phyloP scores from a whole-genome alignment of 2,797 vertebrate species.

The Perodicticus potto region DNA sequence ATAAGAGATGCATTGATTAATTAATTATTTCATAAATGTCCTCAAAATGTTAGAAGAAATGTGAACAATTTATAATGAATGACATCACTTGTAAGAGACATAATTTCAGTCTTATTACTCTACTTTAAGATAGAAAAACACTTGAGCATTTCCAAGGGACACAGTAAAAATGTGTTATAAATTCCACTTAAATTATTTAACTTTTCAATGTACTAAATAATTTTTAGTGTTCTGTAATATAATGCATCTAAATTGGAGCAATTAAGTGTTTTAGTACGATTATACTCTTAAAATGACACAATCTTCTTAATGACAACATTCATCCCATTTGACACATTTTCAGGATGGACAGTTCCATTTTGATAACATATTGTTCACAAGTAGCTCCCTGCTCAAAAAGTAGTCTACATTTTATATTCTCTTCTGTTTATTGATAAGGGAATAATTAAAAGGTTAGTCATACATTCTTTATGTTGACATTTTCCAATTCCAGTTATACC shows the following conservation, averaged over 20 bases:
- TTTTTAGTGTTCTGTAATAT: not conserved
- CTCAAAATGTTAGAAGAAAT: conserved; percentile 51
- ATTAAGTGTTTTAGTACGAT: not conserved
- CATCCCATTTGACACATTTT: not conserved
- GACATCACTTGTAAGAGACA: not conserved
- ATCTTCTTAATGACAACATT: not conserved
- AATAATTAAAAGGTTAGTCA: not conserved
- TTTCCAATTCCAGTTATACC: not conserved
- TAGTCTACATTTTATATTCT: not conserved
- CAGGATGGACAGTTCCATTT: not conserved
- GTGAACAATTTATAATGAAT: not conserved
- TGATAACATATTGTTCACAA: not conserved
- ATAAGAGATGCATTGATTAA: conserved; percentile 32
- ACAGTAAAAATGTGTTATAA: not conserved
- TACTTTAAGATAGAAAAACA: not conserved
- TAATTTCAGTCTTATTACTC: not conserved
- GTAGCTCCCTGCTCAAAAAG: not conserved
- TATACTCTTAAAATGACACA: not conserved
- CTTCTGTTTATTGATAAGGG: not conserved
- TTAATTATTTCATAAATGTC: conserved; percentile 20
- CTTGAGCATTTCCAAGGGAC: not conserved
- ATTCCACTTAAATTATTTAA: not conserved
- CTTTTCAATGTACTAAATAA: not conserved
- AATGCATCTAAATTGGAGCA: not conserved
- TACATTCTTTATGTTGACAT: not conserved